Conservation (phyloP, 2,113 vertebrate genomes). For the Thoracochromis brauschi region DNA sequence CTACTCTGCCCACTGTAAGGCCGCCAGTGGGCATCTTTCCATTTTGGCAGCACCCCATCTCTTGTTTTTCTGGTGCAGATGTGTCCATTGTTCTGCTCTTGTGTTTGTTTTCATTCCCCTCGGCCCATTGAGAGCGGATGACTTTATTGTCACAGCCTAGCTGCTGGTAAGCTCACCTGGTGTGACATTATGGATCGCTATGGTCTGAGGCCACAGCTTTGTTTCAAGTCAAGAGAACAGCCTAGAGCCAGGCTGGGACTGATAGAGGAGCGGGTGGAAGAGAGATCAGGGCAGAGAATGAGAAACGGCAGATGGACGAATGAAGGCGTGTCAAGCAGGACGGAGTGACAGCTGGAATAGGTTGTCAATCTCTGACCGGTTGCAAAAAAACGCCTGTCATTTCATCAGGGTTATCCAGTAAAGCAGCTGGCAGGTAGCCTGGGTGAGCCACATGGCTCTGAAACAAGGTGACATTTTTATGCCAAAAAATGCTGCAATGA, state of each 20-base stretch:
- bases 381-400: constrained; percentile 36
- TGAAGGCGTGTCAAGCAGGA: constrained; percentile 24
- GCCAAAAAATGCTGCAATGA: not conserved
- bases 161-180: constrained; percentile 35
- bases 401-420: constrained; percentile 29
- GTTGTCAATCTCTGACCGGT: constrained; percentile 40
- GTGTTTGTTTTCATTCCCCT: not conserved
- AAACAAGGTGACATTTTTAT: not conserved
- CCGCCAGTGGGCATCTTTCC: not conserved
- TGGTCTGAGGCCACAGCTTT: constrained; percentile 8
- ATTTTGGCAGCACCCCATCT: not conserved
- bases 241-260: not conserved
- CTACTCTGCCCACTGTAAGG: not conserved
- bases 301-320: constrained; percentile 33
- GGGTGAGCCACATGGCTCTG: not conserved
- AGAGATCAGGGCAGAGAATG: not conserved
- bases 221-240: constrained; percentile 5
- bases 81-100: constrained; percentile 26
- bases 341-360: constrained; percentile 47
- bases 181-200: constrained; percentile 7
- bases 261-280: not conserved
- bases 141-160: constrained; percentile 18
- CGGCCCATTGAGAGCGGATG: not conserved
- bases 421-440: constrained; percentile 41
- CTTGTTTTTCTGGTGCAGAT: constrained; percentile 15